Base-by-base conservation (phyloP, 1,140 invertebrate species). In the Drosophila eugracilis region DNA sequence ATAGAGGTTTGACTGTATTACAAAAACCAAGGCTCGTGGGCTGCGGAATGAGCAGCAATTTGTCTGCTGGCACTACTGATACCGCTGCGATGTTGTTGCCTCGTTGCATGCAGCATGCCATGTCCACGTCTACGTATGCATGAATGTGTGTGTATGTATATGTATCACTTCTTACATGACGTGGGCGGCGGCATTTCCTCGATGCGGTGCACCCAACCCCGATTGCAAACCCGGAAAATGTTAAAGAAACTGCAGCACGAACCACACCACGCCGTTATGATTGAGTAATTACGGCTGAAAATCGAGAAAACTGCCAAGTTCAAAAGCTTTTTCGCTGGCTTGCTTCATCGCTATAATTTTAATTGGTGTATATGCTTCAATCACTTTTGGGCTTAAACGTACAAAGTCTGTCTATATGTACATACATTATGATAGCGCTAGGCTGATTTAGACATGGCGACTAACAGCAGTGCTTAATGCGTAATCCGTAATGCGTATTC, bases 111-210 rank as follows among this genome's bases (percentile, higher is more conserved):
- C 62, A 49, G 69, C 62, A 59, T 58, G 50, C 71, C 28, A 59
- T 34, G 53, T 32, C 15, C 36, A 57, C 45, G 24, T 52, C 48
- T 9, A 10, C 14, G 15, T 14, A 1, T 32, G 30, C n/a, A n/a
- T n/a, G n/a, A n/a, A n/a, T n/a, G n/a, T 32, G 4, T 10, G 10
- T 32, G 9, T 32, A 32, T 32, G 28, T 30, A 30, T 10, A 45
- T 53, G 28, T 57, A 58, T 65, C 39, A 37, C 28, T 52, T 53
- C 48, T 36, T 50, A 53, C 32, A 59, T 78, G 71, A 79, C 47
- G 76, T 78, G 58, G 77, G 78, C 59, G 76, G 50, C 22, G 39
- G 37, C 50, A 42, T 67, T 80, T 80, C 78, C 78, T 80, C 42
- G 28, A 45, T 22, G 41, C 21, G 42, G 19, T 26, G 42, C 30